Percentiles rank a stretch among this genome's conserved stretches.
Evolutionary conservation across 2,888 invertebrate species (phyloP).

Genomic region (Augiades crinisus): DNA sequence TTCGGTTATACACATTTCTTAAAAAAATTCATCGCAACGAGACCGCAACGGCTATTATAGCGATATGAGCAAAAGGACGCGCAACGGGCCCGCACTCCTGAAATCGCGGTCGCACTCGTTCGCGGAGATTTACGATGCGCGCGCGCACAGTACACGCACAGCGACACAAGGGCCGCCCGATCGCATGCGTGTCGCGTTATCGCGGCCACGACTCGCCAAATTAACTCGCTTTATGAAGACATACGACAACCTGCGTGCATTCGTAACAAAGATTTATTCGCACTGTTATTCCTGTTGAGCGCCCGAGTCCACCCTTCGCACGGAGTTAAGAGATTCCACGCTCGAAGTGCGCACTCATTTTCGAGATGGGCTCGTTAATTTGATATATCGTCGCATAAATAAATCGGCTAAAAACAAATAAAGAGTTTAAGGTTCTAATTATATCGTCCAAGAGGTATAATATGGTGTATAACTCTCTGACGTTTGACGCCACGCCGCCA

Average conservation of each 20-base stretch:
- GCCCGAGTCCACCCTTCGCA: conserved; percentile 8
- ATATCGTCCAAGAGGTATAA: too few relatives aligned
- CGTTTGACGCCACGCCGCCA: too few relatives aligned
- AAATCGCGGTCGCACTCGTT: conserved; percentile 36
- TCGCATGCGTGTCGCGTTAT: conserved; percentile 64
- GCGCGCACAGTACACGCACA: conserved; percentile 55
- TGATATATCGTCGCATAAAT: conserved; percentile 7
- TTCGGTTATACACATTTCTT: too few relatives aligned
- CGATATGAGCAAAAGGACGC: conserved; percentile 24
- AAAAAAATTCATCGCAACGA: conserved; percentile 24
- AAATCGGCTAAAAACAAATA: background rate
- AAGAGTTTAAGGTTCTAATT: background rate
- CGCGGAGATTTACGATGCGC: conserved; percentile 59
- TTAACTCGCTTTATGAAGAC: conserved; percentile 69
- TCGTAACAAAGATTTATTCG: conserved; percentile 44
- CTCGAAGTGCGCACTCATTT: conserved; percentile 1
- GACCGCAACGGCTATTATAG: conserved; percentile 31
- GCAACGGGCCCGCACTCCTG: conserved; percentile 31
- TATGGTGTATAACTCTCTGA: too few relatives aligned
- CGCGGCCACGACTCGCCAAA: conserved; percentile 54
- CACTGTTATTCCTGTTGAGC: conserved; percentile 22
- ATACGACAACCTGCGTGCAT: conserved; percentile 49
- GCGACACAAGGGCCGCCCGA: conserved; percentile 45
- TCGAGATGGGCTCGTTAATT: conserved; percentile 6
- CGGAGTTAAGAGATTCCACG: background rate